Conservation (phyloP, 2,113 vertebrate genomes). For the Calypte anna region DNA sequence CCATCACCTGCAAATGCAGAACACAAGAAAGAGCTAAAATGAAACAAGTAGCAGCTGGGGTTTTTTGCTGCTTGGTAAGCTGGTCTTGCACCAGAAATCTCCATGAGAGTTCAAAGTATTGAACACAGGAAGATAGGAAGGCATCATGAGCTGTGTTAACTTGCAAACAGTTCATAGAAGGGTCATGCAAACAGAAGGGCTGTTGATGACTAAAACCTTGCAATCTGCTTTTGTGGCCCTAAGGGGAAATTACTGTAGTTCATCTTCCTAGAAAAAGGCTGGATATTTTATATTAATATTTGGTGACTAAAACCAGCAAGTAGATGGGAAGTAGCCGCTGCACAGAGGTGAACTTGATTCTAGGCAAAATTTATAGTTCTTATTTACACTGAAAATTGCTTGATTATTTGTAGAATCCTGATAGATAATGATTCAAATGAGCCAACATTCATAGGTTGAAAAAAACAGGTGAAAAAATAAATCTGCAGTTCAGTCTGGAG, state of each 20-base stretch:
- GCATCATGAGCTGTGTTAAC: neutral
- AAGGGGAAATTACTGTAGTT: neutral
- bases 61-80: neutral
- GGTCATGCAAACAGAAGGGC: neutral
- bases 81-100: neutral
- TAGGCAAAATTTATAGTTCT: neutral
- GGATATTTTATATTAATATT: neutral
- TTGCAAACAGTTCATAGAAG: neutral
- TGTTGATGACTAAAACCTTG: slow-evolving; percentile 6
- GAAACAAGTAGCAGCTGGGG: slow-evolving; percentile 28
- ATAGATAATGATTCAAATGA: neutral
- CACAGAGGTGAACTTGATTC: neutral
- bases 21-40: neutral
- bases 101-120: neutral
- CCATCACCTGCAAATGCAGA: slow-evolving; percentile 11
- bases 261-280: neutral
- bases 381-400: neutral
- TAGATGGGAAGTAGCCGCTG: neutral
- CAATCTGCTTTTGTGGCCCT: neutral
- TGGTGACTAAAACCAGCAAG: neutral
- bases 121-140: neutral
- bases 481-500: neutral
- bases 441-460: neutral
- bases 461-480: neutral
- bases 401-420: neutral